phyloP scores from a whole-genome alignment of 2,888 invertebrate species.

The Dryocosmus kuriphilus region DNA sequence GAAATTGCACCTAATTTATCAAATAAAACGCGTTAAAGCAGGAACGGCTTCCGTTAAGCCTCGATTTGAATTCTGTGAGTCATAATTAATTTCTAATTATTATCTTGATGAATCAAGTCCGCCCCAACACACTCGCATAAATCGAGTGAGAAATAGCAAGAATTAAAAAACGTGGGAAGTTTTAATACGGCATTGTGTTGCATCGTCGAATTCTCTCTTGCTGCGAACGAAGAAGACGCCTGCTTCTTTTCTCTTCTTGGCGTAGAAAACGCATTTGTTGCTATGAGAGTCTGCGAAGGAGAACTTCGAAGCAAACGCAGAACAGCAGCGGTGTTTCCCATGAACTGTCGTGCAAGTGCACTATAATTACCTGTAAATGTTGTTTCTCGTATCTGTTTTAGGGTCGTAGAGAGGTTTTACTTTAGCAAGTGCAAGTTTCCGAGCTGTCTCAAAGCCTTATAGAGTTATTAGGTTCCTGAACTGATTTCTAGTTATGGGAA shows the following conservation, averaged over 20 bases:
- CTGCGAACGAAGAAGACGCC: constrained; percentile 11
- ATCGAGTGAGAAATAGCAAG: constrained; percentile 29
- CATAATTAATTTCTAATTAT: constrained; percentile 36
- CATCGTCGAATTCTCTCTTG: constrained; percentile 4
- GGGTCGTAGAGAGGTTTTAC: constrained; percentile 18
- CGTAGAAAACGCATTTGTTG: constrained; percentile 29
- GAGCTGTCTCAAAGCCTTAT: constrained; percentile 1
- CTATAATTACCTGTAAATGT: constrained; percentile 38
- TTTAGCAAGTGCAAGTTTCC: neutral
- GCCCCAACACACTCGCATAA: constrained; percentile 18
- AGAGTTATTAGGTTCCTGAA: neutral
- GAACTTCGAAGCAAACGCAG: neutral
- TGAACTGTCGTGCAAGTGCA: constrained; percentile 33
- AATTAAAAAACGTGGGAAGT: constrained; percentile 31
- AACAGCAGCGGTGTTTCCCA: constrained; percentile 10
- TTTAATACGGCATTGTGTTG: constrained; percentile 29
- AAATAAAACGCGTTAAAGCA: neutral
- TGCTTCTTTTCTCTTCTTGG: constrained; percentile 25
- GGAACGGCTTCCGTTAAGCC: constrained; percentile 2
- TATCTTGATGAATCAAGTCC: constrained; percentile 11
- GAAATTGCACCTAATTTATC: neutral
- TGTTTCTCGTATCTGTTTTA: constrained; percentile 31
- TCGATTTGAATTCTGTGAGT: neutral
- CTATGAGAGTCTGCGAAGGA: constrained; percentile 25
- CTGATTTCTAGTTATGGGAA: constrained; percentile 23